phyloP scores from a whole-genome alignment of 2,888 invertebrate species.

The Hartigia nigra region DNA sequence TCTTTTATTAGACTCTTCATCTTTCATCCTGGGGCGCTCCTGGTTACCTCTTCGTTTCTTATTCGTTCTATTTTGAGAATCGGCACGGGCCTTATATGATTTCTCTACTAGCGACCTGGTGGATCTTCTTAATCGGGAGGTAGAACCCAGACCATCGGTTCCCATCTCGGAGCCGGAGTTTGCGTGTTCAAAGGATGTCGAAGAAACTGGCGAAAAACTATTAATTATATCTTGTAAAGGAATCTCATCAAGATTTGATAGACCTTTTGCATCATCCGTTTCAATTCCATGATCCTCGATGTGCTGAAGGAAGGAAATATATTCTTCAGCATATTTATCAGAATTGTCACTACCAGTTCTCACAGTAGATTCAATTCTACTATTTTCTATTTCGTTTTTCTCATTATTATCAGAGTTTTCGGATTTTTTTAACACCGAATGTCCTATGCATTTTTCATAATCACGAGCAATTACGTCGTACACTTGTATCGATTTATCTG shows the following conservation, averaged over 20 bases:
- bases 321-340: slow-evolving; percentile 54
- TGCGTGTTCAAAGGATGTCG: not conserved
- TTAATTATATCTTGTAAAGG: slow-evolving; percentile 53
- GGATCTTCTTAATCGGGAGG: not conserved
- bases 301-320: slow-evolving; percentile 50
- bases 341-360: slow-evolving; percentile 1
- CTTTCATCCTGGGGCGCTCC: not conserved
- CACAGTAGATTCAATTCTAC: not conserved
- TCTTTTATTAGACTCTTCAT: not conserved
- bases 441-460: slow-evolving; percentile 56
- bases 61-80: not conserved
- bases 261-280: slow-evolving; percentile 36
- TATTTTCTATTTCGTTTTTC: slow-evolving; percentile 22
- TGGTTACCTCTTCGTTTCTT: not conserved
- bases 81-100: not conserved
- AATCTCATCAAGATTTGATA: slow-evolving; percentile 43
- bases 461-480: slow-evolving; percentile 46
- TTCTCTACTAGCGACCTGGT: not conserved
- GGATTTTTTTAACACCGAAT: slow-evolving; percentile 46
- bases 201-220: not conserved
- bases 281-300: slow-evolving; percentile 49
- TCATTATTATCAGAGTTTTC: slow-evolving; percentile 33
- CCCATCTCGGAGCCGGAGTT: not conserved
- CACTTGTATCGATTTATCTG: slow-evolving; percentile 48
- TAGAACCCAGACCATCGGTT: not conserved